These are phyloP conservation scores for Microchirus variegatus DNA, from an alignment of 2,797 vertebrate species.

Conservation along the genomic window DNA sequence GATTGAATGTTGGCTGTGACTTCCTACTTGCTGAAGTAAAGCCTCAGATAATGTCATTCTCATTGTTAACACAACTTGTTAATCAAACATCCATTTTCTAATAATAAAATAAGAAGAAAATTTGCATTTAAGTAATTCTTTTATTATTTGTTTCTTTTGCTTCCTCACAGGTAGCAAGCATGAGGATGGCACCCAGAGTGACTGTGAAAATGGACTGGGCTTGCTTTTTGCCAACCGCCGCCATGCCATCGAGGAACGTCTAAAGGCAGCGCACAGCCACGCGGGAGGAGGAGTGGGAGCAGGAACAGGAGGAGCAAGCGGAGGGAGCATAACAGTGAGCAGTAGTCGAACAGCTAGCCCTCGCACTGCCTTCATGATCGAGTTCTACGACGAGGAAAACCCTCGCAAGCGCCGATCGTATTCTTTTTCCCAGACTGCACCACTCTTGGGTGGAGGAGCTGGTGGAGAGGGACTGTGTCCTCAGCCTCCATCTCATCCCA, in stretches of 20 bases:
- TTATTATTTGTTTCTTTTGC: slow-evolving; percentile 2
- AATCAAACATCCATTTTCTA: too few species aligned
- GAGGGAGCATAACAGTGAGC: slow-evolving; percentile 73
- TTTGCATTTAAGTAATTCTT: too few species aligned
- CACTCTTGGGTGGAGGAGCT: slow-evolving; percentile 70
- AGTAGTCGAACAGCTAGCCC: slow-evolving; percentile 77
- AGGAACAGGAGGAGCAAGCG: slow-evolving; percentile 37
- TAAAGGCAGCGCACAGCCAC: slow-evolving; percentile 84
- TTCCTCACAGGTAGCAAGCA: slow-evolving; percentile 91
- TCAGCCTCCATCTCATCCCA: slow-evolving; percentile 84
- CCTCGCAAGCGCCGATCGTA: slow-evolving; percentile 92
- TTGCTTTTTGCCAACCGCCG: slow-evolving; percentile 88
- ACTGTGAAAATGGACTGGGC: slow-evolving; percentile 92
- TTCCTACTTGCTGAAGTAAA: background rate
- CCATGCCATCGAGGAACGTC: slow-evolving; percentile 88
- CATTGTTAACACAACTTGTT: background rate
- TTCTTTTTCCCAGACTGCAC: slow-evolving; percentile 91
- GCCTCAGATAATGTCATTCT: background rate
- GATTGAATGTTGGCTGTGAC: slow-evolving; percentile 7
- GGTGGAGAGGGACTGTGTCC: slow-evolving; percentile 86
- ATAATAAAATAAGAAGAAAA: too few species aligned
- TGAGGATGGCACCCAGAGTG: slow-evolving; percentile 97
- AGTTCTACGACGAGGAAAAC: slow-evolving; percentile 94
- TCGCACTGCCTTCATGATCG: slow-evolving; percentile 93
- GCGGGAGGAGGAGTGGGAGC: slow-evolving; percentile 29